A percentile compares a stretch with the other conserved stretches of the same genome.
Conservation (phyloP, 2,113 vertebrate genomes). For the Nycticorax nycticorax region DNA sequence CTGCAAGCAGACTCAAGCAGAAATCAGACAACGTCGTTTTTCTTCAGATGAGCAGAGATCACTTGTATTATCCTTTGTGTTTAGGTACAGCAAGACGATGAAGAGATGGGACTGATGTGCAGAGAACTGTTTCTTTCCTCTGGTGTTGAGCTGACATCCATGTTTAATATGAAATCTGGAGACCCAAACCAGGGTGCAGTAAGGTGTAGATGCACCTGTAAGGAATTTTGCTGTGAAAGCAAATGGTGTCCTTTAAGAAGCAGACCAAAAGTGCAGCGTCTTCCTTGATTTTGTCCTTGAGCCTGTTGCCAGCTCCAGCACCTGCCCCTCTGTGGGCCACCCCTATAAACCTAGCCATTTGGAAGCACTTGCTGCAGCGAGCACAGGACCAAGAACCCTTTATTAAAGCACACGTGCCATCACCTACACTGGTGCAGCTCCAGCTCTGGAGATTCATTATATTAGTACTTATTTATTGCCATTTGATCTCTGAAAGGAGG, state of each 20-base stretch:
- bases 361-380: background rate
- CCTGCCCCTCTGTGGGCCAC: background rate
- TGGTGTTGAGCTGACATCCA: background rate
- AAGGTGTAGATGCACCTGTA: background rate
- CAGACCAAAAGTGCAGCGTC: background rate
- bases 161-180: background rate
- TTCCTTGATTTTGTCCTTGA: background rate
- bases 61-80: background rate
- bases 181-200: background rate
- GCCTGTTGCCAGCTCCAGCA: background rate
- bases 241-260: background rate
- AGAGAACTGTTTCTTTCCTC: background rate
- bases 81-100: background rate
- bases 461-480: background rate
- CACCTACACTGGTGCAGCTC: background rate
- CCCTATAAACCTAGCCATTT: background rate
- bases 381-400: background rate
- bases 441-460: background rate
- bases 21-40: background rate
- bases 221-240: background rate
- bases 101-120: background rate
- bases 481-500: background rate
- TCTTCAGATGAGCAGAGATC: background rate
- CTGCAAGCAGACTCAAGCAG: background rate
- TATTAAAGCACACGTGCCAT: background rate